Percentiles rank a stretch among this genome's conserved stretches.
Evolutionary conservation across 2,888 invertebrate genomes (phyloP).

Genomic region (Holacanthella duospinosa): DNA sequence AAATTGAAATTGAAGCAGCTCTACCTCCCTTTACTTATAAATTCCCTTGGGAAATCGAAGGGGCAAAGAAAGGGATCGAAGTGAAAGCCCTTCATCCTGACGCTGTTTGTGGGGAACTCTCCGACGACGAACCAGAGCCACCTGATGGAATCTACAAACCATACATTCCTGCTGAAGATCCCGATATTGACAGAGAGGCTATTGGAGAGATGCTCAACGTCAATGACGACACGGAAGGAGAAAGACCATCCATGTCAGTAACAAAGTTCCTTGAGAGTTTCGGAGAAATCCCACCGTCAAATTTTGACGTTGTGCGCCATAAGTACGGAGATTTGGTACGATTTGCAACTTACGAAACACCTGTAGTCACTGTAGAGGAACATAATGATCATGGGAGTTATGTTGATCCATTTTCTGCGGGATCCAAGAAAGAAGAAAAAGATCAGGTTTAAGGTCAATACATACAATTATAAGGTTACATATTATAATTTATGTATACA

Average conservation of each 20-base stretch:
- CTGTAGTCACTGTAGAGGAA: background rate
- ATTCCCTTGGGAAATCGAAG: constrained; percentile 14
- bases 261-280: background rate
- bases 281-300: constrained; percentile 14
- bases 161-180: constrained; percentile 2
- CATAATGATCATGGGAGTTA: background rate
- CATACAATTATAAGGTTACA: too few species aligned
- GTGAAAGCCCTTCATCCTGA: background rate
- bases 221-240: constrained; percentile 1
- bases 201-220: background rate
- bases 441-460: too few species aligned
- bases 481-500: too few species aligned
- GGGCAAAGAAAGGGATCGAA: background rate
- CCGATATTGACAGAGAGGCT: background rate
- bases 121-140: background rate
- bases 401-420: background rate
- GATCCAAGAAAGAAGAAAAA: background rate
- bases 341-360: background rate
- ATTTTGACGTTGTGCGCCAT: constrained; percentile 16
- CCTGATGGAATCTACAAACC: background rate
- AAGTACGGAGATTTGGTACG: constrained; percentile 13
- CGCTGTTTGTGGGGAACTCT: background rate
- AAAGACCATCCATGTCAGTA: background rate
- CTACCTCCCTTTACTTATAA: constrained; percentile 16
- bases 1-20: constrained; percentile 16